phyloP scores from a whole-genome alignment of 2,113 vertebrate species.

The Clinocottus analis region DNA sequence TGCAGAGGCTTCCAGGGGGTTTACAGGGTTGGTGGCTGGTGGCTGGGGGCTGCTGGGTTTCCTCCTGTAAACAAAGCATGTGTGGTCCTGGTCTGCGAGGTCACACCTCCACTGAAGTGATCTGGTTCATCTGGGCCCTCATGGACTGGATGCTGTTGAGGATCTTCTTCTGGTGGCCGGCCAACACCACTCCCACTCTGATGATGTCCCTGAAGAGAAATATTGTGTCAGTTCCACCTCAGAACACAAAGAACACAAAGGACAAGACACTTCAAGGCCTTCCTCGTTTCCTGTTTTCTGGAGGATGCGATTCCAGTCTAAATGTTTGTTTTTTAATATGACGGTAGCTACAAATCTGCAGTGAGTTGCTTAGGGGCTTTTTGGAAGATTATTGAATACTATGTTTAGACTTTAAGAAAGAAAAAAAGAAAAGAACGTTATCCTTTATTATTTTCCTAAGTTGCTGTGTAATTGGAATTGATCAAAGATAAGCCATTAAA shows the following conservation, averaged over 20 bases:
- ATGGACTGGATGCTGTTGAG: conserved; percentile 98
- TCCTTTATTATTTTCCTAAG: no score
- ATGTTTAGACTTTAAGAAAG: not conserved
- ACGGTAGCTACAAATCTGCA: not conserved
- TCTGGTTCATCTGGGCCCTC: conserved; percentile 98
- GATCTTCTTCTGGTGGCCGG: conserved; percentile 98
- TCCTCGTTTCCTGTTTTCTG: not conserved
- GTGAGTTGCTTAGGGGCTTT: not conserved
- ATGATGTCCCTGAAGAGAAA: conserved; percentile 90
- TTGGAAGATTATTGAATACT: no score
- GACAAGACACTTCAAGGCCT: not conserved
- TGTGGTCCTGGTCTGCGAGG: conserved; percentile 26
- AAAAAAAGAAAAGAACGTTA: no score
- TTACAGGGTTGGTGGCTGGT: conserved; percentile 1
- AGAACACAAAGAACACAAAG: no score
- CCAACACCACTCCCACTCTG: conserved; percentile 92
- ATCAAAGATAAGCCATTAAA: not conserved
- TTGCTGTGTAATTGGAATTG: not conserved
- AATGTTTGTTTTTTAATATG: not conserved
- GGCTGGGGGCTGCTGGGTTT: conserved; percentile 20
- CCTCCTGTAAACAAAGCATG: conserved; percentile 10
- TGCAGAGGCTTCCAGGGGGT: conserved; percentile 13
- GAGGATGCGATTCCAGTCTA: not conserved
- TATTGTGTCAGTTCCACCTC: not conserved
- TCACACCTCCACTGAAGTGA: conserved; percentile 98